Evolutionary conservation across 64 coral and sea anemone species (phyloP).

Genomic region (Actinia tenebrosa): DNA sequence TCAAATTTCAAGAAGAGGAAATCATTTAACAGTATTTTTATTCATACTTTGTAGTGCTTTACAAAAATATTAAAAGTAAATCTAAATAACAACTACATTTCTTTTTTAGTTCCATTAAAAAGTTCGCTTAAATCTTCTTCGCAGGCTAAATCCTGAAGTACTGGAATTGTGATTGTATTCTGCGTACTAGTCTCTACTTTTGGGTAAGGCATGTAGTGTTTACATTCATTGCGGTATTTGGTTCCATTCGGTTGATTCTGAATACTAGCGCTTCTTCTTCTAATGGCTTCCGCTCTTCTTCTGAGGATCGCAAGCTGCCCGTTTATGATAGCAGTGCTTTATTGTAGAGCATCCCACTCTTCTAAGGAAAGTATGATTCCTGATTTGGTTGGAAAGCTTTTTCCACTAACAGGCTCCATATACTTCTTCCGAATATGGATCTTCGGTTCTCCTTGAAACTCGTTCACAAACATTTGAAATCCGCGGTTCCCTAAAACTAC

Average conservation of each 20-base stretch:
- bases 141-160: neutral
- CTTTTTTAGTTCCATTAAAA: neutral
- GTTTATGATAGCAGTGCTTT: neutral
- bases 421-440: neutral
- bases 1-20: neutral
- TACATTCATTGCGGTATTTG: too few species aligned
- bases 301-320: neutral
- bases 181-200: neutral
- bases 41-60: neutral
- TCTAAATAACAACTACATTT: neutral
- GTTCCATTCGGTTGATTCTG: neutral
- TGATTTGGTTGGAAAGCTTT: neutral
- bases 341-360: neutral
- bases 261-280: neutral
- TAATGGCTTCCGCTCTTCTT: neutral
- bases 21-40: neutral
- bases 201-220: too few species aligned
- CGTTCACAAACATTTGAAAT: neutral
- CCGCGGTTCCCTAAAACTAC: neutral
- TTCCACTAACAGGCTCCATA: neutral
- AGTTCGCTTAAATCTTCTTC: neutral
- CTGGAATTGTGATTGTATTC: neutral
- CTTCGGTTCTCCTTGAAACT: slow-evolving; percentile 5
- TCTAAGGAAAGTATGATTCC: neutral
- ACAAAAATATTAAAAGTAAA: neutral